Percentiles rank a stretch among this genome's conserved stretches.
phyloP scores from a whole-genome alignment of 2,797 vertebrate genomes.

The Phrynocephalus forsythii region DNA sequence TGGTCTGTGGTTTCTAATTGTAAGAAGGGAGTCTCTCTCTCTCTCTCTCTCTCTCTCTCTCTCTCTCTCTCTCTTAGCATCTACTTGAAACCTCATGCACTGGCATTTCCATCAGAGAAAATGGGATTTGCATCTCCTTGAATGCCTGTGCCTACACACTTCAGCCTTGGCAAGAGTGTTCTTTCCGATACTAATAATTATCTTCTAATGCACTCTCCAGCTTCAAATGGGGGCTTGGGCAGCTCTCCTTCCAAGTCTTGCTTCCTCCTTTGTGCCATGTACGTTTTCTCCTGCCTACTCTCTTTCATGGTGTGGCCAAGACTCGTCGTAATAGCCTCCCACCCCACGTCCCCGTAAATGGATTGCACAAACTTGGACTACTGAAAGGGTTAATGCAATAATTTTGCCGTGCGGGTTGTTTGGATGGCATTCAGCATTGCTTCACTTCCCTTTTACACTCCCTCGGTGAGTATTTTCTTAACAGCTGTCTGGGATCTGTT shows the following conservation, averaged over 20 bases:
- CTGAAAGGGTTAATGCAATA: conserved; percentile 50
- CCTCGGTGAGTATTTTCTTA: conserved; percentile 40
- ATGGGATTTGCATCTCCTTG: background rate
- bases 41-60: background rate
- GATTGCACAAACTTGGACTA: conserved; percentile 7
- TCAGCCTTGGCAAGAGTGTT: background rate
- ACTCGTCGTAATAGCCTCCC: background rate
- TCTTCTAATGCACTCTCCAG: background rate
- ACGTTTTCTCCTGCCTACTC: background rate
- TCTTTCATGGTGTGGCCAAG: background rate
- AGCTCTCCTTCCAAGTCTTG: background rate
- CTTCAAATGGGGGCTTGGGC: background rate
- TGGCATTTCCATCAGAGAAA: background rate
- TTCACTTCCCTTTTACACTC: conserved; percentile 54
- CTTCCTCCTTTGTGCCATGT: background rate
- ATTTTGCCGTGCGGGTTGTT: background rate
- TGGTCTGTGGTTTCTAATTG: background rate
- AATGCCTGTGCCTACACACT: too few relatives aligned
- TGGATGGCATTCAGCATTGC: conserved; percentile 54
- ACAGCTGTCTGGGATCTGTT: conserved; percentile 70
- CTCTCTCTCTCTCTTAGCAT: background rate
- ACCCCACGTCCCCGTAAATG: background rate
- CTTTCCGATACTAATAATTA: background rate
- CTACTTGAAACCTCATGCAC: background rate
- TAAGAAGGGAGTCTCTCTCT: background rate